phyloP scores from a whole-genome alignment of 2,113 vertebrate genomes.

The Tragelaphus scriptus region DNA sequence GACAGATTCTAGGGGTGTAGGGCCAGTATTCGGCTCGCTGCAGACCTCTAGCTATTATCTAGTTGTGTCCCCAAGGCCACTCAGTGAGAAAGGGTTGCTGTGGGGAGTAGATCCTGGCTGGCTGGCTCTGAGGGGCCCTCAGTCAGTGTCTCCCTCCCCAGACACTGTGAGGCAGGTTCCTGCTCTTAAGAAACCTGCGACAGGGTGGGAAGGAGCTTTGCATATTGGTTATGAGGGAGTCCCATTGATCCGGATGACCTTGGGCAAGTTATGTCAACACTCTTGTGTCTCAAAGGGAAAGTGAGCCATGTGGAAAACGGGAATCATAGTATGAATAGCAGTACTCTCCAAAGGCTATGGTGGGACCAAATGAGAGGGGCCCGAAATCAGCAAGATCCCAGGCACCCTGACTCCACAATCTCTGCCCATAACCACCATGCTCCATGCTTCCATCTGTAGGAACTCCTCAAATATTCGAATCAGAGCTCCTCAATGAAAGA shows the following conservation, averaged over 20 bases:
- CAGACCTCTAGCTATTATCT: neutral
- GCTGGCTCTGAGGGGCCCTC: neutral
- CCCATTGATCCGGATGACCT: fast-evolving
- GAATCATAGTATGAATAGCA: neutral
- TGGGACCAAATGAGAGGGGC: neutral
- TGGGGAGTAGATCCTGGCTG: neutral
- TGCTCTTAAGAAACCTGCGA: neutral
- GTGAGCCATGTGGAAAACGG: neutral
- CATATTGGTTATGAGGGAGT: fast-evolving
- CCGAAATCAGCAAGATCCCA: neutral
- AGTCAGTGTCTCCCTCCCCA: fast-evolving
- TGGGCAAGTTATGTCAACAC: neutral
- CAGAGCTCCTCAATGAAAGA: neutral
- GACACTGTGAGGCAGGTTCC: fast-evolving
- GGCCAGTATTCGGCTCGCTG: neutral
- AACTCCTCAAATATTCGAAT: neutral
- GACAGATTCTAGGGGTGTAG: neutral
- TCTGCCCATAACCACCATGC: neutral
- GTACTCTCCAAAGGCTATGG: neutral
- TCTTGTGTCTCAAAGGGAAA: neutral
- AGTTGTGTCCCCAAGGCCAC: neutral
- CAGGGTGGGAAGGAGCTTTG: neutral
- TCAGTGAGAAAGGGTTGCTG: neutral
- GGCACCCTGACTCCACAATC: neutral
- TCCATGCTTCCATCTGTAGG: neutral